Evolutionary conservation across 2,113 vertebrate genomes (phyloP), one percentile per base, ranked within the genome.

Genomic region (Embiotoca jacksoni): DNA sequence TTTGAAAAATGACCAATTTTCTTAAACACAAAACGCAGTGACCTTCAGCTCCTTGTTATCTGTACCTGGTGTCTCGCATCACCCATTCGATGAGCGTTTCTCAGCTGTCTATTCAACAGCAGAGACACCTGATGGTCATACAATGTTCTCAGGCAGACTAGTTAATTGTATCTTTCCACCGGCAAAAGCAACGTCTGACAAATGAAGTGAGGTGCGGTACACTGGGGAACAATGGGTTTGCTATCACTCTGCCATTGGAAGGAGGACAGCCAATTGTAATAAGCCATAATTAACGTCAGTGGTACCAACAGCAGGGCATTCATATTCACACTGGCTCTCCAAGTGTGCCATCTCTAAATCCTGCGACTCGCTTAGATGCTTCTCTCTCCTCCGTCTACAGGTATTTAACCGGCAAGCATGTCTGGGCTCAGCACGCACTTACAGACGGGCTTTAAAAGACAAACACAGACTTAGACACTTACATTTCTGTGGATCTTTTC

Each of bases 401-500:
- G 55, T 58, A 58, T 65, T 72, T 53, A 46, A 72, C 49, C 14
- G 23, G 1, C 46, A 62, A 49, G 52, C 23, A 49, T 35, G 36
- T 44, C n/a, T 23, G n/a, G 9, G 65, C 49, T 68, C 23, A 55
- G 7, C 59, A 56, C n/a, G 39, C 55, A 35, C 33, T 6, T 52
- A 52, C 44, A 46, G 44, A 55, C 37, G 57, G 32, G 41, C 39
- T 65, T 65, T 65, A 33, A 50, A 58, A 58, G n/a, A 49, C 39
- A 66, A 15, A 58, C 15, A 46, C 30, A 37, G 3, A 14, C 39
- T 63, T 46, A 23, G 33, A 76, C 53, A 90, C 93, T 93, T 82
- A 95, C 94, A 79, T 93, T 90, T 88, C 92, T 81, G 64, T 99
- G 97, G 88, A 99, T 95, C 94, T 98, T 99, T 81, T 99, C 98